Evolutionary conservation across 2,797 vertebrate species (phyloP).

Genomic region (Hemibagrus guttatus): DNA sequence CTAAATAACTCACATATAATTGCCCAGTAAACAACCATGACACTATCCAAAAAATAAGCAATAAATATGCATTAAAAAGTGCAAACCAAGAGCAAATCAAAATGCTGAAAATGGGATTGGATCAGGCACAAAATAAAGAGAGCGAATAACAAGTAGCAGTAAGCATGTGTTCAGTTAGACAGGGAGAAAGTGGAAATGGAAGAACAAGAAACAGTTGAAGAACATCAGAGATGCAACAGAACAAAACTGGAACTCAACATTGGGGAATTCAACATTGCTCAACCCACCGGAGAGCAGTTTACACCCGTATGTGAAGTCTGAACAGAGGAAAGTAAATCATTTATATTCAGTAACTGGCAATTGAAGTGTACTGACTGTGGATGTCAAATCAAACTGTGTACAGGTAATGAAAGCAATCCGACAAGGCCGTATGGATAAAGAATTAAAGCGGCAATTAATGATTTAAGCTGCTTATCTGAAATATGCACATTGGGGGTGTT

Average conservation of each 20-base stretch:
- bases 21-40: not conserved
- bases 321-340: conserved; percentile 25
- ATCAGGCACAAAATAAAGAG: conserved; percentile 18
- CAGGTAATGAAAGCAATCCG: not conserved
- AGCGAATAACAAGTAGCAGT: conserved; percentile 22
- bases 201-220: conserved; percentile 15
- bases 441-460: not conserved
- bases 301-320: not conserved
- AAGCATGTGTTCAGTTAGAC: not conserved
- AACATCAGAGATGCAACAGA: conserved; percentile 20
- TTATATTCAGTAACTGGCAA: conserved; percentile 22
- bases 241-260: conserved; percentile 22
- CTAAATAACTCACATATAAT: conserved; percentile 4
- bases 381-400: not conserved
- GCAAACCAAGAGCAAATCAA: conserved; percentile 5
- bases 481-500: not conserved
- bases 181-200: not conserved
- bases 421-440: not conserved
- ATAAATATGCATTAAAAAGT: conserved; percentile 4
- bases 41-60: conserved; percentile 14
- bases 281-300: conserved; percentile 22
- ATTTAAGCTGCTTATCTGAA: not conserved
- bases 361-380: not conserved
- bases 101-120: conserved; percentile 1
- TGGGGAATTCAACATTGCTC: not conserved